These are phyloP conservation scores for Chelonus insularis DNA, from an alignment of 1,140 invertebrate species.

Conservation along the genomic window DNA sequence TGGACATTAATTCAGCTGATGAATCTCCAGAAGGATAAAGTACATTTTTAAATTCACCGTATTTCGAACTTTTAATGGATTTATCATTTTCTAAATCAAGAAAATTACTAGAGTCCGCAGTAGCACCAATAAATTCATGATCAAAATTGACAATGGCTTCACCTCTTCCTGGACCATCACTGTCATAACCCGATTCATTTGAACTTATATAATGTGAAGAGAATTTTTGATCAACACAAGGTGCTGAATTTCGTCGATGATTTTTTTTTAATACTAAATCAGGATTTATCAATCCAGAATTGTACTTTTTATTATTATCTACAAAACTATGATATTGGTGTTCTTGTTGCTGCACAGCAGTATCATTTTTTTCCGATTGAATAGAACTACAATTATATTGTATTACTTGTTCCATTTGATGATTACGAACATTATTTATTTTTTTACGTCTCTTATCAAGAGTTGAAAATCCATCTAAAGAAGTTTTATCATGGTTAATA, in stretches of 20 bases:
- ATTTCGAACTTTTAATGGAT: slow-evolving; percentile 47
- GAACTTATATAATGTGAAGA: slow-evolving; percentile 72
- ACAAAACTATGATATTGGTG: slow-evolving; percentile 34
- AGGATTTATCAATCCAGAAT: slow-evolving; percentile 28
- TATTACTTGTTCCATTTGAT: too few relatives aligned
- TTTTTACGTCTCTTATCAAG: too few relatives aligned
- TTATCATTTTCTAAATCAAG: slow-evolving; percentile 55
- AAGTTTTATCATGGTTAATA: too few relatives aligned
- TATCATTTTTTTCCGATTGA: too few relatives aligned
- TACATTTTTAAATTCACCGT: slow-evolving; percentile 42
- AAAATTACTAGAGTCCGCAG: slow-evolving; percentile 54
- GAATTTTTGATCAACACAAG: slow-evolving; percentile 51
- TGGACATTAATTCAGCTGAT: neutral
- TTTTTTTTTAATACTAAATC: slow-evolving; percentile 46
- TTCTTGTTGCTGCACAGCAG: too few relatives aligned
- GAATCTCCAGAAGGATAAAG: slow-evolving; percentile 9
- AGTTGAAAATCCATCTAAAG: too few relatives aligned
- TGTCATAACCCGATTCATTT: slow-evolving; percentile 82
- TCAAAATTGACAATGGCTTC: slow-evolving; percentile 51
- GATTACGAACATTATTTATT: too few relatives aligned
- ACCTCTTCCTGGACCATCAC: slow-evolving; percentile 65
- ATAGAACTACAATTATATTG: too few relatives aligned
- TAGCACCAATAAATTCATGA: slow-evolving; percentile 51
- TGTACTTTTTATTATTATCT: neutral
- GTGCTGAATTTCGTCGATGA: slow-evolving; percentile 49